Evolutionary conservation across 2,113 vertebrate species (phyloP), one percentile per base, ranked within the genome.

Genomic region (Phocoena sinus): DNA sequence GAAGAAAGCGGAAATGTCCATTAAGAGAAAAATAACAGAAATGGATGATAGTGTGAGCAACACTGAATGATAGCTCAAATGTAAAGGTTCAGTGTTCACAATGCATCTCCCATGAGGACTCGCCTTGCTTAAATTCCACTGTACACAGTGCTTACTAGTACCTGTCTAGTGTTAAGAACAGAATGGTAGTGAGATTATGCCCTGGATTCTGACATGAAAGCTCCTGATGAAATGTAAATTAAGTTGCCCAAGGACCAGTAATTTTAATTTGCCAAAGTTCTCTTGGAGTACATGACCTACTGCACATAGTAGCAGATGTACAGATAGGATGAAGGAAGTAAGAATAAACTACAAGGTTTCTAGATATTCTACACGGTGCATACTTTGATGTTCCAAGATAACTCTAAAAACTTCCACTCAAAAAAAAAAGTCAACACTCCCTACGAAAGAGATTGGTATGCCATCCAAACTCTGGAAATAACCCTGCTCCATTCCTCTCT

Each of bases 391-490:
- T 93, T 84, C 65, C 23, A 95, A 91, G 67, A 90, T 8, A 95
- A 60, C 3, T 76, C 71, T 89, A 92, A 92, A 95, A 85, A 41
- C 9, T 86, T 79, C 62, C 38, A 95, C 23, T 79, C 31, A 58
- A 87, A 47, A 81, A 33, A 53, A 73, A 94, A 71, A 76, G 26
- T 28, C 53, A 68, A 53, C 31, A 80, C 6, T 33, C 58, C 60
- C 33, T 71, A 14, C 0, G 36, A 83, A 58, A 88, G 50, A 73
- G 65, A 92, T 4, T 33, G 5, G 6, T 74, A 90, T 38, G 62
- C 28, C 33, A 81, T 60, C 28, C 62, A 85, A 82, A 87, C 74
- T 91, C 70, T 88, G 58, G 70, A 95, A 96, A 91, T 79, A 83
- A 83, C 31, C n/a, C 20, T 62, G 23, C 8, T 73, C 67, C 60